These are phyloP conservation scores for Philopedon plagiatum DNA, from an alignment of 2,888 invertebrate genomes.

Conservation along the genomic window DNA sequence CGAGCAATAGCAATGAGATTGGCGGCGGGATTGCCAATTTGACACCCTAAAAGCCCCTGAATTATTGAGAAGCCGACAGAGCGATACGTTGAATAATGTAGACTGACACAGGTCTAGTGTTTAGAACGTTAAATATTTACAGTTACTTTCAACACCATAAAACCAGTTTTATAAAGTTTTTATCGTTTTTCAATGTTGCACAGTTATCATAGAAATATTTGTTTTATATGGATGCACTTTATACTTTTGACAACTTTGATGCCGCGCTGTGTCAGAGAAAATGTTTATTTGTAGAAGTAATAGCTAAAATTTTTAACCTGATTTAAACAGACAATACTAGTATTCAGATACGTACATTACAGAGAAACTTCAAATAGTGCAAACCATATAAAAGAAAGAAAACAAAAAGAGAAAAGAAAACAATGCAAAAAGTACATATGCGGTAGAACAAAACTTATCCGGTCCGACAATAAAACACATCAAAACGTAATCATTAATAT, in stretches of 20 bases:
- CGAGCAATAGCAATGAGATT: conserved; percentile 48
- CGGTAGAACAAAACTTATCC: too few relatives aligned
- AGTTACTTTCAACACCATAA: conserved; percentile 44
- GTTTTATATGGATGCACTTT: not conserved
- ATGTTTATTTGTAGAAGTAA: not conserved
- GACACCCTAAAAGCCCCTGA: conserved; percentile 69
- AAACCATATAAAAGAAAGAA: too few relatives aligned
- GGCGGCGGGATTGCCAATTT: conserved; percentile 62
- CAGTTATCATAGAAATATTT: conserved; percentile 8
- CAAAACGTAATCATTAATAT: too few relatives aligned
- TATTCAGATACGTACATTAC: too few relatives aligned
- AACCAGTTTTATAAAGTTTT: conserved; percentile 33
- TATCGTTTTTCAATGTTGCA: conserved; percentile 20
- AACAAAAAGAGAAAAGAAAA: too few relatives aligned
- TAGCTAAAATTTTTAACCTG: too few relatives aligned
- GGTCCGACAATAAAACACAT: too few relatives aligned
- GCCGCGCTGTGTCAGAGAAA: not conserved
- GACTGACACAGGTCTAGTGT: conserved; percentile 69
- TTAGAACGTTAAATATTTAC: conserved; percentile 69
- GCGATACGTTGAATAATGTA: conserved; percentile 69
- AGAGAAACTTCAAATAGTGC: too few relatives aligned
- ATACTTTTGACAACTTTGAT: conserved; percentile 1
- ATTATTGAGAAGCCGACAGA: conserved; percentile 69
- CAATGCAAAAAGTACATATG: too few relatives aligned
- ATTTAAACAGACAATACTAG: too few relatives aligned